phyloP scores from a whole-genome alignment of 2,888 invertebrate species.

The Polylopha cassiicola region DNA sequence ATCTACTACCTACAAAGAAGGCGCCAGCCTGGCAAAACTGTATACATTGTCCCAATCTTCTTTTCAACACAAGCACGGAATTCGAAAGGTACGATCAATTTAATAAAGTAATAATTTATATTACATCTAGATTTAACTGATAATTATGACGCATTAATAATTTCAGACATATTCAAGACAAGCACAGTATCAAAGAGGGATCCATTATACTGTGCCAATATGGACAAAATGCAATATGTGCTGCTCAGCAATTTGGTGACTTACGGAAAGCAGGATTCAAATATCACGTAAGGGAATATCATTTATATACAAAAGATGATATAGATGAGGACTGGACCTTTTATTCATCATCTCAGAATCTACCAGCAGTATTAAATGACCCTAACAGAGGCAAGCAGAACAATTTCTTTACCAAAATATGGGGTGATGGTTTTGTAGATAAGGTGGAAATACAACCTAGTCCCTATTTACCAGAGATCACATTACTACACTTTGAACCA shows the following conservation, averaged over 20 bases:
- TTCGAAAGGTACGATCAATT: slow-evolving; percentile 74
- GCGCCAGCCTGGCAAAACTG: slow-evolving; percentile 79
- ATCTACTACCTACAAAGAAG: slow-evolving; percentile 47
- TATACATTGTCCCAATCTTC: slow-evolving; percentile 77
- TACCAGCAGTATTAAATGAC: slow-evolving; percentile 97
- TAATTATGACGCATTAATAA: slow-evolving; percentile 23
- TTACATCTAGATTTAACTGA: slow-evolving; percentile 16
- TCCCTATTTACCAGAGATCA: slow-evolving; percentile 89
- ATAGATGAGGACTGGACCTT: slow-evolving; percentile 84
- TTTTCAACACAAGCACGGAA: slow-evolving; percentile 76
- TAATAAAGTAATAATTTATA: slow-evolving; percentile 8
- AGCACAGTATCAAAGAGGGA: slow-evolving; percentile 90
- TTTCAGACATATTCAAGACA: slow-evolving; percentile 85
- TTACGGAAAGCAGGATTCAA: slow-evolving; percentile 92
- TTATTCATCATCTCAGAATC: slow-evolving; percentile 94
- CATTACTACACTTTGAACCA: slow-evolving; percentile 88
- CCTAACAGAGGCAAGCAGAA: slow-evolving; percentile 93
- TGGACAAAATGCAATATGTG: slow-evolving; percentile 91
- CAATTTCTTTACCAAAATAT: slow-evolving; percentile 97
- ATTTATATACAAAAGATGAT: slow-evolving; percentile 60
- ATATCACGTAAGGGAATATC: slow-evolving; percentile 86
- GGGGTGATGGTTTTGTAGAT: slow-evolving; percentile 97
- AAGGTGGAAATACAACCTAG: slow-evolving; percentile 86
- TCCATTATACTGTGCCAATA: slow-evolving; percentile 92
- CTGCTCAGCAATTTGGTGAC: slow-evolving; percentile 91